These are phyloP conservation scores for Antheraea mylitta DNA, from an alignment of 1,140 invertebrate species.

Conservation along the genomic window DNA sequence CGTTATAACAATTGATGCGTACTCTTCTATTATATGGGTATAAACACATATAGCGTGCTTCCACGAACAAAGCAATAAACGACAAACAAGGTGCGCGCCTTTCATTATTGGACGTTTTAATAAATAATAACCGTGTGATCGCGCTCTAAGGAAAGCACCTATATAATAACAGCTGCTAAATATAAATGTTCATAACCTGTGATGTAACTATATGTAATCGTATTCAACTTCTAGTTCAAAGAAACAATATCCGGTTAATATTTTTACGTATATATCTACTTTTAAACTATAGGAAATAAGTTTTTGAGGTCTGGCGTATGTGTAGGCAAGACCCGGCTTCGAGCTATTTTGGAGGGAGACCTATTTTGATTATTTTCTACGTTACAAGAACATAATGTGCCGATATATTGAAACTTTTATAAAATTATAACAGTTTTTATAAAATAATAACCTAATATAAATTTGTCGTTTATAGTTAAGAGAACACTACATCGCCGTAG, in stretches of 20 bases:
- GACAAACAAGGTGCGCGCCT: neutral
- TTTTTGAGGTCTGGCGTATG: slow-evolving; percentile 36
- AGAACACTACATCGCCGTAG: no score
- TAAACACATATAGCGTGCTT: neutral
- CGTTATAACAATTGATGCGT: no score
- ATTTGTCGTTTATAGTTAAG: no score
- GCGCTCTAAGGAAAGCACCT: slow-evolving; percentile 24
- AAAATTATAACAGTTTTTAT: no score
- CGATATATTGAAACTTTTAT: neutral
- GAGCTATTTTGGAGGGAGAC: slow-evolving; percentile 7
- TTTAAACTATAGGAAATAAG: slow-evolving; percentile 29
- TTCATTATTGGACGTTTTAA: neutral
- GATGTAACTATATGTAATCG: no score
- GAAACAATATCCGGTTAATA: neutral
- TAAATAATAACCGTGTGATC: neutral
- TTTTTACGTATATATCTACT: slow-evolving; percentile 18
- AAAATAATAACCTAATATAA: no score
- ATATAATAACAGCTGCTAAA: slow-evolving; percentile 8
- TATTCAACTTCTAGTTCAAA: neutral
- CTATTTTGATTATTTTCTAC: neutral
- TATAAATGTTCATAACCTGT: neutral
- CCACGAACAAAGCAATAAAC: neutral
- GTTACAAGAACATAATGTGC: neutral
- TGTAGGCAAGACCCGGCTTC: slow-evolving; percentile 47
- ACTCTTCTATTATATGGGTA: neutral